Base-by-base conservation (phyloP, 2,888 invertebrate species). In the Acrobasis consociella region DNA sequence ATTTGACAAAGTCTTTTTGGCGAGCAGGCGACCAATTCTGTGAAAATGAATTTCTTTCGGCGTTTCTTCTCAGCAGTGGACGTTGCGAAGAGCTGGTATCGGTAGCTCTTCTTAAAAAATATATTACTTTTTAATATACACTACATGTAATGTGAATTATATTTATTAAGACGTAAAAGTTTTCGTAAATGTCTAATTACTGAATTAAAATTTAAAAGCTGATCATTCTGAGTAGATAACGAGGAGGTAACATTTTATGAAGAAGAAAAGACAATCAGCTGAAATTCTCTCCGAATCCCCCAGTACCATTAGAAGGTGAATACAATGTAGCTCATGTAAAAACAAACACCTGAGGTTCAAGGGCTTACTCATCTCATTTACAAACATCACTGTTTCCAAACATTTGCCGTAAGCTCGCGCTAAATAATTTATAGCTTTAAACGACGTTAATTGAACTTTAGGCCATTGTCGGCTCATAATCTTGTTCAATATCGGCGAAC, bases 341-440 rank as follows among this genome's bases (percentile, higher is more conserved):
- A 42, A 42, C 42, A 11, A 42, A 3, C 13, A n/a, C 7, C 11
- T 22, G 5, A 38, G 15, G 9, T 15, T 53, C 53, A 53, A 53
- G 53, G 53, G 53, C 38, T 53, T 38, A 53, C 53, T 53, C 53
- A 53, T 53, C 37, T 31, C 11, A 46, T 38, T 53, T 15, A 11
- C 13, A 46, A 46, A 11, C 13, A 13, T 46, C 3, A 11, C 42
- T 9, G 2, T 53, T 53, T 53, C 15, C 38, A 53, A 53, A 53
- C 53, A 53, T 53, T 10, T 16, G 38, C 3, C 37, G 15, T 1
- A 7, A 0, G 52, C 37, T 37, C 11, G 22, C 37, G 37, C 10
- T 53, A 15, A 51, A 38, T 53, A 37, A 53, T 53, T 53, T 15
- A 53, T 16, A 38, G 15, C 15, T 53, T 53, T 53, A 53, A 53